phyloP scores from a whole-genome alignment of 2,888 invertebrate genomes.

The Flexamia atlantica region DNA sequence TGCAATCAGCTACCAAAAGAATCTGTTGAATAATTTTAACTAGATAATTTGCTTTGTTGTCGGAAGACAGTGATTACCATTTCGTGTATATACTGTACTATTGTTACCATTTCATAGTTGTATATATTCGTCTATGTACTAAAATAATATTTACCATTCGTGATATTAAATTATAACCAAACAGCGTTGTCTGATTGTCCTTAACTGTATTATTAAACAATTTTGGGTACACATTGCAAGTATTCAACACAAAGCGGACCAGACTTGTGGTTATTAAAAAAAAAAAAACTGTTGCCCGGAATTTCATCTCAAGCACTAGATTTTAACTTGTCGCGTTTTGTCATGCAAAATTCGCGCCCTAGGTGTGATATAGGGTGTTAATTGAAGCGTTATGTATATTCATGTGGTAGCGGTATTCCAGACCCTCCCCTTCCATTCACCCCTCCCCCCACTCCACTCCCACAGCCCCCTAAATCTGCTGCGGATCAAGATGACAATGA shows the following conservation, averaged over 20 bases:
- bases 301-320: not conserved
- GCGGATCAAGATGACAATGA: slow-evolving; percentile 38
- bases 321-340: slow-evolving; percentile 30
- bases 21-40: too few relatives aligned
- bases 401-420: slow-evolving; percentile 46
- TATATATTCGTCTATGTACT: not conserved
- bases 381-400: slow-evolving; percentile 59
- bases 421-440: not conserved
- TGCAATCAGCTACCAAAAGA: too few relatives aligned
- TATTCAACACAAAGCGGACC: too few relatives aligned
- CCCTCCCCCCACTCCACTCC: not conserved
- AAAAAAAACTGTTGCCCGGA: not conserved
- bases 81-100: not conserved
- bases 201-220: too few relatives aligned
- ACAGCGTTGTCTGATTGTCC: not conserved
- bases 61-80: not conserved
- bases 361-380: slow-evolving; percentile 44
- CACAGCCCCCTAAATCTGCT: slow-evolving; percentile 10
- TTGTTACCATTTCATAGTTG: not conserved
- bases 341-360: slow-evolving; percentile 31
- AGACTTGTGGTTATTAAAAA: too few relatives aligned
- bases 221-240: too few relatives aligned
- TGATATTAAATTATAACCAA: slow-evolving; percentile 10
- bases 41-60: too few relatives aligned
- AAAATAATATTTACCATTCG: not conserved